phyloP scores from a whole-genome alignment of 2,113 vertebrate genomes.

The Dasyprocta punctata region DNA sequence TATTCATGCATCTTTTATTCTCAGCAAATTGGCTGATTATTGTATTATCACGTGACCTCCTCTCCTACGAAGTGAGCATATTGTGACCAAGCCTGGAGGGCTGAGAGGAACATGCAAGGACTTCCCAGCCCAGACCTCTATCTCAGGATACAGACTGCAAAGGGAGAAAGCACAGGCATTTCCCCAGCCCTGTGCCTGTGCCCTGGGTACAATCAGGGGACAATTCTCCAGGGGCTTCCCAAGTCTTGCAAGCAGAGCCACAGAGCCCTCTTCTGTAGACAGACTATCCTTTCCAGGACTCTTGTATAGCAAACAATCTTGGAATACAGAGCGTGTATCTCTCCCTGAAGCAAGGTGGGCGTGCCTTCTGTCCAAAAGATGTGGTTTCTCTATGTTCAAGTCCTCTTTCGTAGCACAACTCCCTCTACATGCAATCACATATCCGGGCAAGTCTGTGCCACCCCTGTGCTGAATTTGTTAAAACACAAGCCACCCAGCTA shows the following conservation, averaged over 20 bases:
- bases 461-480: neutral
- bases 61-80: neutral
- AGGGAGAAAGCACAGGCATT: neutral
- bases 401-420: neutral
- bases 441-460: neutral
- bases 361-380: neutral
- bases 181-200: neutral
- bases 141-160: neutral
- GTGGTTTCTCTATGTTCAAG: neutral
- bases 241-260: neutral
- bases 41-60: neutral
- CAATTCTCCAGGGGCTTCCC: neutral
- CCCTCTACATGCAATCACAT: neutral
- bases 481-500: neutral
- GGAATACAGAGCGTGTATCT: neutral
- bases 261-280: neutral
- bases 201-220: neutral
- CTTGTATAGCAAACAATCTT: neutral
- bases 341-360: neutral
- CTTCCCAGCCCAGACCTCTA: neutral
- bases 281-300: neutral
- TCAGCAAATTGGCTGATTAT: neutral
- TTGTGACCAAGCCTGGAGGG: accelerated
- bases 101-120: neutral
- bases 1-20: neutral